Evolutionary conservation across 2,888 invertebrate species (phyloP).

Genomic region (Kryphioiulus occultus): DNA sequence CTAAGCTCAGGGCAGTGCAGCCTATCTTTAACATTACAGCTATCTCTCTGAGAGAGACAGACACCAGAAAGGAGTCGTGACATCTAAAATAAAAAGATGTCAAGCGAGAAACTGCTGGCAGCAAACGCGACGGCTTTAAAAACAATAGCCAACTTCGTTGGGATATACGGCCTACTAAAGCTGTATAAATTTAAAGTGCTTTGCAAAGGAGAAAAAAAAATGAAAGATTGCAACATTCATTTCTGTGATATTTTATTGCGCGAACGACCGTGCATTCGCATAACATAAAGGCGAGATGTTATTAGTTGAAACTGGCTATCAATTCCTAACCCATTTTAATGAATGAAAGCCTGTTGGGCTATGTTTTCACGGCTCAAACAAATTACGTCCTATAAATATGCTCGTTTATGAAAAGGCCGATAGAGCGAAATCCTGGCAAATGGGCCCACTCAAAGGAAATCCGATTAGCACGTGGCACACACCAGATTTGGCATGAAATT

Average conservation of each 20-base stretch:
- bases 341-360: background rate
- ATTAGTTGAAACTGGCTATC: background rate
- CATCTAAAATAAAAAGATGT: background rate
- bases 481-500: background rate
- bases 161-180: background rate
- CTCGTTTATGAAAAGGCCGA: background rate
- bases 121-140: background rate
- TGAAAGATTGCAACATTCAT: background rate
- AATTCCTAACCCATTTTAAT: background rate
- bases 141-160: background rate
- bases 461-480: background rate
- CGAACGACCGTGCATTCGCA: background rate
- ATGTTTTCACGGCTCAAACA: background rate
- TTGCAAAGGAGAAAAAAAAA: background rate
- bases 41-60: background rate
- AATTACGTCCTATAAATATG: slow-evolving; percentile 9
- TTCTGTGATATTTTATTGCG: background rate
- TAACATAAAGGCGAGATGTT: background rate
- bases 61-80: background rate
- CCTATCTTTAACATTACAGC: background rate
- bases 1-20: background rate
- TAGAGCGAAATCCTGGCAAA: background rate
- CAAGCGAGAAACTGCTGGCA: background rate
- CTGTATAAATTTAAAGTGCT: slow-evolving; percentile 11
- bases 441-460: background rate